Conservation (phyloP, 2,888 invertebrate genomes). For the Rhagonycha lutea region DNA sequence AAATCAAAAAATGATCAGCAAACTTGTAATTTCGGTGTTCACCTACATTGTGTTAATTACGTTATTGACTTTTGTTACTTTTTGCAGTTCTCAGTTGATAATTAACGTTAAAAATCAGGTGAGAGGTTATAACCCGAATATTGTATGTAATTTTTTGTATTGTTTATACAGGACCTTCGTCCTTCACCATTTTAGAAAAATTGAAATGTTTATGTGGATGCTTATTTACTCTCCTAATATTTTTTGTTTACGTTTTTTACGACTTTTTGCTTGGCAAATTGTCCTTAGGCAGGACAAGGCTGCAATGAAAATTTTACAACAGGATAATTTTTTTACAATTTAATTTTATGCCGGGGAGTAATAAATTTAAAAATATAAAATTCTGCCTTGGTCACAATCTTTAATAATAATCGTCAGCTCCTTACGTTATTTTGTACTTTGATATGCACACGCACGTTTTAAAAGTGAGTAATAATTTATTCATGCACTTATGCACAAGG, state of each 20-base stretch:
- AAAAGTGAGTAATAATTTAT: not conserved
- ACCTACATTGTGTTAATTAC: conserved; percentile 30
- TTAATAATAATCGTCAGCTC: not conserved
- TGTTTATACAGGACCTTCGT: not conserved
- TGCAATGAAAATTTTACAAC: not conserved
- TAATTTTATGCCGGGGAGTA: not conserved
- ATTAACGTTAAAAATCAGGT: conserved; percentile 54
- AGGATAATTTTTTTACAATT: not conserved
- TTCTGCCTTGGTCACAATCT: not conserved
- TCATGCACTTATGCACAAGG: not conserved
- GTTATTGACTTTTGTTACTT: conserved; percentile 36
- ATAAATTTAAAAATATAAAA: not conserved
- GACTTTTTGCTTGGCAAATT: not conserved
- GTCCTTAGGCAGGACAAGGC: not conserved
- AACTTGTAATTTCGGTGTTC: conserved; percentile 6
- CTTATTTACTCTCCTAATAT: not conserved
- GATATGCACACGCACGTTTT: not conserved
- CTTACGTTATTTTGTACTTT: not conserved
- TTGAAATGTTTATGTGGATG: not conserved
- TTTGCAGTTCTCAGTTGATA: conserved; percentile 46
- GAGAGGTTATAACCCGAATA: conserved; percentile 21
- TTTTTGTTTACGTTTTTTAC: not conserved
- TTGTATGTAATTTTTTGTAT: conserved; percentile 16
- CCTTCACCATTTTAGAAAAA: not conserved
- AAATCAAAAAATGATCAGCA: conserved; percentile 22